Base-by-base conservation (phyloP, 2,888 invertebrate species). In the Cenopis cana region DNA sequence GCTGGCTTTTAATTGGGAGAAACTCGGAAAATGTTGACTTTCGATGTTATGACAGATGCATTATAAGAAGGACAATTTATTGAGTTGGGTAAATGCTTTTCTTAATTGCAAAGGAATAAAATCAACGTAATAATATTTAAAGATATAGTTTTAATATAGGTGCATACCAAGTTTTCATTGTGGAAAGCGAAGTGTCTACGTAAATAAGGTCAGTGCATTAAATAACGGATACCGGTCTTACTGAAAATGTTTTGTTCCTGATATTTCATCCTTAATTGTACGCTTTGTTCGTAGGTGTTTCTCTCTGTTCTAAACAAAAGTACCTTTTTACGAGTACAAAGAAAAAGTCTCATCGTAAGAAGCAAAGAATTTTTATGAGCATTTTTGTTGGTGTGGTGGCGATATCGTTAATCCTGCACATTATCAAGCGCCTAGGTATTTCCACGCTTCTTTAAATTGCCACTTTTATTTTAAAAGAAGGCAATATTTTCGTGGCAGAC, bases 361-460 rank as follows among this genome's bases (percentile, higher is more conserved):
- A 77, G 79, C 81, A 81, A 84, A 85, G 80, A 76, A 78, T 77
- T 69, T 80, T 81, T 84, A 85, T 85, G 84, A 79, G 82, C 80
- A 76, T 79, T 81, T 82, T 79, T 81, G 84, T 85, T 80, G 84
- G 82, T 80, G 81, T 81, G 76, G 81, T 78, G 78, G 81, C 81
- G 82, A 84, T 85, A 84, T 81, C 81, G 81, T 85, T 87, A 87
- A 88, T 87, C 82, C 84, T 78, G 81, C 80, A 76, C 78, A 80
- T 77, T 82, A 81, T 79, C 81, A 76, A 79, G 79, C 83, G 77
- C 74, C 80, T 62, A 72, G 61, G 68, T 46, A 69, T 73, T 72
- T 86, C 85, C 79, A 85, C 79, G 82, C 77, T 78, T 75, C 76
- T 83, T 80, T 79, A 81, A 86, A 82, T 81, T 78, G 83, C 78